Evolutionary conservation across 2,113 vertebrate genomes (phyloP), one percentile per base, ranked within the genome.

Genomic region (Coreoperca whiteheadi): DNA sequence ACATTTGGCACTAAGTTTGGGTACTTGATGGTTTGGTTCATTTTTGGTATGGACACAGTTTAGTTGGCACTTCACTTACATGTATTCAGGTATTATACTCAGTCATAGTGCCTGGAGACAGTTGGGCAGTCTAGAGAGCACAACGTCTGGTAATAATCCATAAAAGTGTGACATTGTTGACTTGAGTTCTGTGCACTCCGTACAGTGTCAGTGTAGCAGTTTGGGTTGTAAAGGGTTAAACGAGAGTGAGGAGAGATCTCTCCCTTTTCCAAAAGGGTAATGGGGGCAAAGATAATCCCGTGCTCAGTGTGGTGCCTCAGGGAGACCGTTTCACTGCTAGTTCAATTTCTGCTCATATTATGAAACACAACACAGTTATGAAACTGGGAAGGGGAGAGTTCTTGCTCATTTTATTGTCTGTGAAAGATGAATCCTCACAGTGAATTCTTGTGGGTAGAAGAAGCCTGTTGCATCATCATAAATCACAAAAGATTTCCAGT

Each of bases 281-380:
- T 86, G 63, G 83, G 89, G 86, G 78, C 88, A 90, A 77, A 84
- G 87, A 89, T 92, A 89, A 93, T 92, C 91, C 79, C 18, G 15
- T 79, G 84, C 88, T 88, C 85, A 85, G 83, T 63, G 46, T 82
- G 85, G 50, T 79, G 87, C 86, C 85, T 82, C 71, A 64, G 88
- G 89, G 91, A 91, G 78, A 79, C 77, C 0, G 48, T 83, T 91
- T 90, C 63, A 75, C 71, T 59, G 69, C 86, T 87, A 21, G 83
- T 90, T 89, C 71, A 82, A 82, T 90, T 87, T 79, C 63, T 85
- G 20, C 86, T 85, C 54, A 21, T 84, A 83, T 91, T 93, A 90
- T 88, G 84, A 91, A 93, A 92, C 85, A 81, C 76, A 72, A 83
- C 63, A 85, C 56, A 30, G 74, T 92, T 91, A 88, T 92, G 84